Evolutionary conservation across 1,140 invertebrate genomes (phyloP), one percentile per base, ranked within the genome.

Genomic region (Contarinia nasturtii): DNA sequence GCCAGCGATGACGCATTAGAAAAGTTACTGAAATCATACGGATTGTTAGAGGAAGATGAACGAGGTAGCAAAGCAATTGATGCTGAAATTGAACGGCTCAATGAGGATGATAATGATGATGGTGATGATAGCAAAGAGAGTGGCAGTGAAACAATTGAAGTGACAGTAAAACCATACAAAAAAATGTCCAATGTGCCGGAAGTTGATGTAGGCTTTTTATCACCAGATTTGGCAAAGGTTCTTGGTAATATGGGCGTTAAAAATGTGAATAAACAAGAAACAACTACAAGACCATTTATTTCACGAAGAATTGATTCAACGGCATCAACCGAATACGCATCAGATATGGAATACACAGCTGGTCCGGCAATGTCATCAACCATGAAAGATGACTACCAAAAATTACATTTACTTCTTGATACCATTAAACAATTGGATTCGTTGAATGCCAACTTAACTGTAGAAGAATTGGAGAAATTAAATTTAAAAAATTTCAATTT

Each of bases 391-490:
- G 50, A 57, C 33, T 49, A 55, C 1, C 51, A 51, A 36, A 56
- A 67, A 42, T 45, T 66, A 37, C 58, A 58, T 51, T 57, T 64
- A 37, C 52, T 65, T 37, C 59, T 64, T 33, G 58, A 56, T 43
- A 57, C 59, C 18, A 57, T 61, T 41, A 56, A 57, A 52, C 50
- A 59, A 45, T 52, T 61, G 42, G 61, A 69, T 46, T 56, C 60
- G 44, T 50, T 68, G 5, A 70, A 70, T 46, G 56, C 66, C 0
- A 68, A 60, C 8, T 51, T 64, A 1, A 58, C 57, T 11, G 53
- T 56, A 50, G 57, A 62, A 37, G 52, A 61, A 45, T 47, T 64
- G 22, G 51, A 60, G 38, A 47, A 55, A 50, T 45, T 57, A 7
- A 55, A 64, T 48, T 47, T 55, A 33, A 50, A 54, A n/a, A 52